Percentiles rank a stretch among this genome's conserved stretches.
Conservation (phyloP, 2,113 vertebrate genomes). For the Marcusenius ussheri region DNA sequence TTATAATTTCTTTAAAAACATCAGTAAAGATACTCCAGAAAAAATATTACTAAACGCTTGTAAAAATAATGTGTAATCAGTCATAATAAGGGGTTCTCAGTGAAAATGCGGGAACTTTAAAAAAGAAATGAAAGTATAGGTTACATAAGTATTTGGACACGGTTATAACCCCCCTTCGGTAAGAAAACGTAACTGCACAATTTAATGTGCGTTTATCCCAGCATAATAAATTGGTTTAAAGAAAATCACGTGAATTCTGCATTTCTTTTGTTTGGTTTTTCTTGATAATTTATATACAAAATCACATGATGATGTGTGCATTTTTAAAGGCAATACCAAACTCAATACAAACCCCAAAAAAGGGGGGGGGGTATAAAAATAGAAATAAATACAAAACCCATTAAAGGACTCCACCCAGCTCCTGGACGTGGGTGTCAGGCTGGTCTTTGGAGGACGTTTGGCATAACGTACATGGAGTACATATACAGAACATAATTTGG, state of each 20-base stretch:
- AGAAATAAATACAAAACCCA: conserved; percentile 41
- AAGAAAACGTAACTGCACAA: background rate
- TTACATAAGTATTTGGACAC: background rate
- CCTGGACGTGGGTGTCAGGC: conserved; percentile 5
- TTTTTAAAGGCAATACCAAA: conserved; percentile 49
- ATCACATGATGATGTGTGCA: conserved; percentile 34
- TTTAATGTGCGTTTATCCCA: background rate
- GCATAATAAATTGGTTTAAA: background rate
- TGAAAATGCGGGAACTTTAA: background rate
- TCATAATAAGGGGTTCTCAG: background rate
- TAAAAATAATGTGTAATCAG: background rate
- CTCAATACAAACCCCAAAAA: conserved; percentile 33
- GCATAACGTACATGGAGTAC: background rate
- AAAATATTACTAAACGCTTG: background rate
- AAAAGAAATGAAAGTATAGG: background rate
- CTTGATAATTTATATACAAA: conserved; percentile 57
- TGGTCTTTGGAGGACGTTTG: background rate
- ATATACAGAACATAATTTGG: background rate
- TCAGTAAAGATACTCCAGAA: background rate
- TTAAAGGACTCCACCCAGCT: background rate
- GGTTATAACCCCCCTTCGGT: background rate
- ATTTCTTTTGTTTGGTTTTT: conserved; percentile 39
- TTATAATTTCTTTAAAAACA: background rate
- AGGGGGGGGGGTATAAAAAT: conserved; percentile 29
- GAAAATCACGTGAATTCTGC: background rate